These are phyloP conservation scores for Pinna nobilis DNA, from an alignment of 1,140 invertebrate genomes.

Conservation along the genomic window DNA sequence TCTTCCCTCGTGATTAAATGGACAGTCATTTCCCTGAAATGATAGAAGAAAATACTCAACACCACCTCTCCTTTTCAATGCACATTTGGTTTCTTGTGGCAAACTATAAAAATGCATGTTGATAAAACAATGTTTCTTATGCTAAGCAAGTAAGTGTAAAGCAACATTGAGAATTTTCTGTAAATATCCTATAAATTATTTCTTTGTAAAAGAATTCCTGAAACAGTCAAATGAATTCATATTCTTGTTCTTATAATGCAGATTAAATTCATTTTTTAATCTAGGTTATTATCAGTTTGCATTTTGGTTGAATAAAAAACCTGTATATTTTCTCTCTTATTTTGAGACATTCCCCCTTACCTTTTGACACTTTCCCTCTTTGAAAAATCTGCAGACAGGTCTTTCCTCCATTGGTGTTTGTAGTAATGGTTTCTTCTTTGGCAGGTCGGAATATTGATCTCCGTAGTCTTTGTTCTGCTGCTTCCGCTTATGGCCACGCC, in stretches of 20 bases:
- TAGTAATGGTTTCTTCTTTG: slow-evolving; percentile 64
- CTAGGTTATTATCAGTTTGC: too few species aligned
- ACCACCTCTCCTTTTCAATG: neutral
- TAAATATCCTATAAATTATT: neutral
- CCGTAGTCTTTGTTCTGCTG: slow-evolving; percentile 32
- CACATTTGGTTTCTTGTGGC: too few species aligned
- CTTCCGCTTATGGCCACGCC: slow-evolving; percentile 29
- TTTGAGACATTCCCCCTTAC: slow-evolving; percentile 62
- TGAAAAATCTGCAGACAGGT: slow-evolving; percentile 83
- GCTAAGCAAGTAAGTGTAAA: too few species aligned
- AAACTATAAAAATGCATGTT: too few species aligned
- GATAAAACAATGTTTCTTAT: too few species aligned
- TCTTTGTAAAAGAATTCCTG: neutral
- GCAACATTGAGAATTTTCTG: neutral
- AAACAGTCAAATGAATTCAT: too few species aligned
- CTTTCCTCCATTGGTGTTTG: slow-evolving; percentile 63
- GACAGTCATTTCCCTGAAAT: slow-evolving; percentile 83
- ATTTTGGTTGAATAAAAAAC: neutral
- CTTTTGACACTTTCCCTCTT: slow-evolving; percentile 92
- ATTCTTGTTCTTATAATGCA: too few species aligned
- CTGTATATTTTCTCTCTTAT: neutral
- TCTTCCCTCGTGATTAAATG: slow-evolving; percentile 89
- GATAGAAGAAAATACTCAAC: too few species aligned
- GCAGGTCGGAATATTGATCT: slow-evolving; percentile 40
- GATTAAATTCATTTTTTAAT: too few species aligned